Conservation (phyloP, 2,888 invertebrate species). For the Emmelina monodactyla region DNA sequence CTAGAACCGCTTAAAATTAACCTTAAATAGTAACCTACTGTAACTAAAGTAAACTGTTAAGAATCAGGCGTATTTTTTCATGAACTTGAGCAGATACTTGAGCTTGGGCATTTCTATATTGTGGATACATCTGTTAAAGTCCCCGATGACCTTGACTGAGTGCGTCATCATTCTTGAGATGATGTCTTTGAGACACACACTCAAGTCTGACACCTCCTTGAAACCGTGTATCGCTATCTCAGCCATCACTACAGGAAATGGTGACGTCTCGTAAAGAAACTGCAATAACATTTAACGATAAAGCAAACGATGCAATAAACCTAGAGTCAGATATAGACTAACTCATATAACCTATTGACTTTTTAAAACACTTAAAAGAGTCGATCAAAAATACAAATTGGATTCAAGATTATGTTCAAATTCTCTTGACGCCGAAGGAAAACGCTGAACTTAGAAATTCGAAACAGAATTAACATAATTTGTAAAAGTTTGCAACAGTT, state of each 20-base stretch:
- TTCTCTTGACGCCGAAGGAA: too few species aligned
- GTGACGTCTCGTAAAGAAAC: slow-evolving; percentile 59
- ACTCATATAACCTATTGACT: too few species aligned
- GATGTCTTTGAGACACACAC: slow-evolving; percentile 56
- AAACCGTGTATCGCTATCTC: slow-evolving; percentile 58
- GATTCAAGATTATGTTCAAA: too few species aligned
- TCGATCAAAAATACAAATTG: too few species aligned
- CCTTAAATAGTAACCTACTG: not conserved
- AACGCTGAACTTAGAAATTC: too few species aligned
- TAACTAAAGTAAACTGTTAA: not conserved
- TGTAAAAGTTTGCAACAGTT: too few species aligned
- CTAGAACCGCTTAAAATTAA: not conserved
- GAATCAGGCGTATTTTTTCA: slow-evolving; percentile 54
- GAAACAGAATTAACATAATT: too few species aligned
- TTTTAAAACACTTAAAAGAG: too few species aligned
- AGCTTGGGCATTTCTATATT: slow-evolving; percentile 60
- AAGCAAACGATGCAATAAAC: too few species aligned
- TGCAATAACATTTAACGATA: too few species aligned
- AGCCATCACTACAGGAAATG: slow-evolving; percentile 57
- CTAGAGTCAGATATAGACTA: too few species aligned
- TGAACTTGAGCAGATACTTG: slow-evolving; percentile 54
- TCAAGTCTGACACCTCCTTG: slow-evolving; percentile 56
- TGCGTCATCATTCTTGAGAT: slow-evolving; percentile 60
- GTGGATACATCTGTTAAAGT: slow-evolving; percentile 58
- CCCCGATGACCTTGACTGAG: slow-evolving; percentile 57